A percentile compares a stretch with the other conserved stretches of the same genome.
Evolutionary conservation across 2,888 invertebrate genomes (phyloP).

Genomic region (Lapara coniferarum): DNA sequence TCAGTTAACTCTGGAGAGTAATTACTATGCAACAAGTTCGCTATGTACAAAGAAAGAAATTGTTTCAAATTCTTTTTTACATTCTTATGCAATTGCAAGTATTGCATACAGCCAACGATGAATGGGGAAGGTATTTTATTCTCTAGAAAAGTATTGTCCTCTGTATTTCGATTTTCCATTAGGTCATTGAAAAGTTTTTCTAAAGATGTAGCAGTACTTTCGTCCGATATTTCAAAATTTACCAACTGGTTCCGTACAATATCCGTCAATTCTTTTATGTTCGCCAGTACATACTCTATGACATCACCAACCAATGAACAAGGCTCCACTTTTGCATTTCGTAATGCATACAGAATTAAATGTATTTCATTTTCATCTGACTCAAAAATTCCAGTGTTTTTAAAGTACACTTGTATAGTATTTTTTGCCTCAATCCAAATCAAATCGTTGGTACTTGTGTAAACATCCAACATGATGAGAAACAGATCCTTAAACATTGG

Average conservation of each 20-base stretch:
- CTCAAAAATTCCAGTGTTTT: constrained; percentile 86
- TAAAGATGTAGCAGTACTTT: constrained; percentile 57
- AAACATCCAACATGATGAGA: constrained; percentile 83
- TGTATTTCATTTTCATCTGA: constrained; percentile 86
- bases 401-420: constrained; percentile 83
- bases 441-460: constrained; percentile 61
- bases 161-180: constrained; percentile 62
- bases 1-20: constrained; percentile 79
- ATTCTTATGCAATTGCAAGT: constrained; percentile 60
- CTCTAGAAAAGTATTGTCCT: constrained; percentile 65
- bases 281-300: constrained; percentile 65
- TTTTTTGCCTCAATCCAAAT: constrained; percentile 81
- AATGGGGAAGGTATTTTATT: constrained; percentile 72
- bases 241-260: constrained; percentile 65
- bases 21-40: constrained; percentile 85
- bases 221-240: constrained; percentile 67
- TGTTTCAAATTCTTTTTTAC: constrained; percentile 65
- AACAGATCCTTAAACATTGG: constrained; percentile 82
- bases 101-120: constrained; percentile 73
- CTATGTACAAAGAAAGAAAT: constrained; percentile 69
- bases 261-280: constrained; percentile 60
- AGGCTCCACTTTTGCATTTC: constrained; percentile 63
- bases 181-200: constrained; percentile 70
- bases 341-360: constrained; percentile 84
- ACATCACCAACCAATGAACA: constrained; percentile 65